A percentile compares a stretch with the other conserved stretches of the same genome.
Evolutionary conservation across 2,888 invertebrate genomes (phyloP).

Genomic region (Agonopterix subpropinquella): DNA sequence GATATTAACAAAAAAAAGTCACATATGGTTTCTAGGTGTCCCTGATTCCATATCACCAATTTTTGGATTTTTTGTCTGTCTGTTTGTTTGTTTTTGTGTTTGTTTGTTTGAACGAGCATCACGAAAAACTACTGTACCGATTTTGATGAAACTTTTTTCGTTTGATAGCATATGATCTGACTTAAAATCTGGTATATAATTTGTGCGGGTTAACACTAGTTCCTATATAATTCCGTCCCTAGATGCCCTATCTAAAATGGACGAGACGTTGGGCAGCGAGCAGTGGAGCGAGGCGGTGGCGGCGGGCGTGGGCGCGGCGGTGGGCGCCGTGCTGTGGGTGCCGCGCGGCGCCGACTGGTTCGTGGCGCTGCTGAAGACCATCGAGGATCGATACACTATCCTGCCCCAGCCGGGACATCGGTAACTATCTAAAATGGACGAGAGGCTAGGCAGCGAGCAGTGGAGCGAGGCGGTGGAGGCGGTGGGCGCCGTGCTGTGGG

Average conservation of each 20-base stretch:
- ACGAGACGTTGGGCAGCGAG: slow-evolving; percentile 85
- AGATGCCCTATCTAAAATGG: slow-evolving; percentile 95
- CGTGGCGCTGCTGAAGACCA: slow-evolving; percentile 87
- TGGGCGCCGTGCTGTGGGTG: slow-evolving; percentile 83
- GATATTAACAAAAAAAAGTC: too few species aligned
- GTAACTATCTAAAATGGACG: slow-evolving; percentile 90
- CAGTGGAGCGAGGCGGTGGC: slow-evolving; percentile 82
- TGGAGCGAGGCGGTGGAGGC: slow-evolving; percentile 80
- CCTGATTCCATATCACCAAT: too few species aligned
- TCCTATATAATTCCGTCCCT: slow-evolving; percentile 2
- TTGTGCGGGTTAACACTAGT: too few species aligned
- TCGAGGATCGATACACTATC: slow-evolving; percentile 89
- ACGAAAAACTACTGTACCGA: too few species aligned
- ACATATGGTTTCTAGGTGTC: too few species aligned
- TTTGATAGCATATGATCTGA: too few species aligned
- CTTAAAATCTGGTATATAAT: too few species aligned
- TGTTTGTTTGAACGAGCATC: too few species aligned
- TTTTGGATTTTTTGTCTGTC: too few species aligned
- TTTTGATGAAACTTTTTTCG: too few species aligned
- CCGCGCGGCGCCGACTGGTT: slow-evolving; percentile 94
- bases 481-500: slow-evolving; percentile 81
- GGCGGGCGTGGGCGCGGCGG: slow-evolving; percentile 46
- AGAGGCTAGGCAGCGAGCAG: slow-evolving; percentile 84
- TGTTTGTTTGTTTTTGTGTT: too few species aligned
- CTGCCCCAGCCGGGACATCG: slow-evolving; percentile 91